Evolutionary conservation across 2,113 vertebrate genomes (phyloP).

Genomic region (Chaetodon auriga): DNA sequence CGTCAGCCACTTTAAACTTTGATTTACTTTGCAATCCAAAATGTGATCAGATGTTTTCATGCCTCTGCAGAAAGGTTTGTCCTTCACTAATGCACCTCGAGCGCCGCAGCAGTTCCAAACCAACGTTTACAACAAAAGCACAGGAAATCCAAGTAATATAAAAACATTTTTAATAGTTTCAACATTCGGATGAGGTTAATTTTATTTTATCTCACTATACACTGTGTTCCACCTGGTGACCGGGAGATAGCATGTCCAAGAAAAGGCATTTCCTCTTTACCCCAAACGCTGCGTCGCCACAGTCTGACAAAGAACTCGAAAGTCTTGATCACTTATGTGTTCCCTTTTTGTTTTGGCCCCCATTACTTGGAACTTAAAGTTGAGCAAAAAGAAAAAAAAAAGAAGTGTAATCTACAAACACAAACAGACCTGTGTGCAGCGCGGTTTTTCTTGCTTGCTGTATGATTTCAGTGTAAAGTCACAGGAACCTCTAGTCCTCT

Average conservation of each 20-base stretch:
- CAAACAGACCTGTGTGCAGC: conserved; percentile 1
- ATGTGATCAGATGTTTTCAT: conserved; percentile 36
- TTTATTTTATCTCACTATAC: conserved; percentile 66
- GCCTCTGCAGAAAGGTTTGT: conserved; percentile 44
- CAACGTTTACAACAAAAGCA: conserved; percentile 21
- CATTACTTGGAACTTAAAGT: conserved; percentile 44
- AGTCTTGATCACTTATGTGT: conserved; percentile 30
- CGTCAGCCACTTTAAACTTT: conserved; percentile 3
- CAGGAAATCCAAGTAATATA: conserved; percentile 57
- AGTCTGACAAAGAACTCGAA: conserved; percentile 77
- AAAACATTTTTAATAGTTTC: conserved; percentile 81
- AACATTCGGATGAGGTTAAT: conserved; percentile 78
- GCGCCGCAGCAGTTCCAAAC: too few relatives aligned
- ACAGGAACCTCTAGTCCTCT: neutral
- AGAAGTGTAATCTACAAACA: conserved; percentile 56
- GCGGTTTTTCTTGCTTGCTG: neutral
- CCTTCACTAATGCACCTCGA: conserved; percentile 21
- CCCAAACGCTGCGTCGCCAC: conserved; percentile 50
- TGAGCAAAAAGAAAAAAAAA: conserved; percentile 1
- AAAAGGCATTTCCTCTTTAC: conserved; percentile 64
- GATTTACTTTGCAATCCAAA: conserved; percentile 26
- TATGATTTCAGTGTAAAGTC: conserved; percentile 3
- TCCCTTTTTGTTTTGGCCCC: conserved; percentile 71
- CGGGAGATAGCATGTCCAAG: conserved; percentile 48
- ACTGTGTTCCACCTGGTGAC: conserved; percentile 69